phyloP scores from a whole-genome alignment of 2,797 vertebrate species.

The Micrastur ruficollis region DNA sequence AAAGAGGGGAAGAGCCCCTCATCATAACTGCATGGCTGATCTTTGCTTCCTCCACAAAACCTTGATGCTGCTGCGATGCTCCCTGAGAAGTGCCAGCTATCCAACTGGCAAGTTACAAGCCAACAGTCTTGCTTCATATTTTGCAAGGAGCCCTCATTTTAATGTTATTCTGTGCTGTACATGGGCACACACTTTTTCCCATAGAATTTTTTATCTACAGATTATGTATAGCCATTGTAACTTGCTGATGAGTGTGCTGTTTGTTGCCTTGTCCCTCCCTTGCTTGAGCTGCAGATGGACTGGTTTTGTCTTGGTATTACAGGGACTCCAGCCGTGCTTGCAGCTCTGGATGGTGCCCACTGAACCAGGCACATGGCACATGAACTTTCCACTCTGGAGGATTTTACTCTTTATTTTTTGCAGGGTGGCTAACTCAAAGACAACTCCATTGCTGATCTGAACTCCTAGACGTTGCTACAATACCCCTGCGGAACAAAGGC shows the following conservation, averaged over 20 bases:
- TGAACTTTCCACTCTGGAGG: background rate
- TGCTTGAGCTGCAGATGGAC: rapidly evolving
- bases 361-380: background rate
- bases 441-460: background rate
- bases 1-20: background rate
- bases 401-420: background rate
- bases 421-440: background rate
- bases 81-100: background rate
- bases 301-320: background rate
- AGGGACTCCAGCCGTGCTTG: background rate
- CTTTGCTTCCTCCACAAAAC: background rate
- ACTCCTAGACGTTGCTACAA: background rate
- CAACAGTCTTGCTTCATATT: background rate
- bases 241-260: background rate
- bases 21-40: background rate
- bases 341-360: background rate
- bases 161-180: background rate
- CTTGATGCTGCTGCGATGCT: rapidly evolving
- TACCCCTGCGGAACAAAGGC: background rate
- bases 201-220: background rate
- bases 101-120: background rate
- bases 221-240: background rate
- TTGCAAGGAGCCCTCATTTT: background rate
- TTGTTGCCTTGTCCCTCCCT: background rate
- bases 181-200: background rate